Base-by-base conservation (phyloP, 2,888 invertebrate genomes). In the Nymphalis c-album region DNA sequence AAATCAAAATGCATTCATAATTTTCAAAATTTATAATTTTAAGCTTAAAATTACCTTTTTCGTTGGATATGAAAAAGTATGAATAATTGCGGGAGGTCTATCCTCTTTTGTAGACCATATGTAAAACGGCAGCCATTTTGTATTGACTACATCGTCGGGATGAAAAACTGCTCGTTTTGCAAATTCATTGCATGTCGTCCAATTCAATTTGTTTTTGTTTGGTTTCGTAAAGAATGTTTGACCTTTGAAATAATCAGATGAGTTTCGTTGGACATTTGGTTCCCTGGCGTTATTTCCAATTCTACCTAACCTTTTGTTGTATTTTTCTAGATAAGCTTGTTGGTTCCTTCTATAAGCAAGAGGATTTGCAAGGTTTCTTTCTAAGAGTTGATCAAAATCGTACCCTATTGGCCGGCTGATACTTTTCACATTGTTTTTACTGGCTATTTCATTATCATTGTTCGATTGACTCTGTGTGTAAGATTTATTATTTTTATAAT, bases 101-200 rank as follows among this genome's bases (percentile, higher is more conserved):
- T 50, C 18, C 13, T 1, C 4, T 48, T 57, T 62, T 3, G 66
- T n/a, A n/a, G 82, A 76, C 89, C 89, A 90, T 26, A 83, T 68
- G 59, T 80, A 89, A 75, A 89, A 89, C 6, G 89, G 87, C 1
- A 85, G 74, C 89, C 89, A 90, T 22, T 80, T 76, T 2, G 83
- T 71, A 51, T 85, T 75, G 0, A 87, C 74, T 22, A 89, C 77
- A 59, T 88, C 84, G 57, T 80, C 79, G 0, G 87, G 88, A 64
- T 84, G 80, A 70, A 88, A 87, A 0, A 76, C 64, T 0, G 80
- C 73, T 26, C 74, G 76, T 46, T 74, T 80, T 0, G 74, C 81
- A 61, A 88, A 88, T 63, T 89, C 80, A 2, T 84, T 80, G 67
- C 89, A 90, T 0, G 80, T 84, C 0, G 88, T 87, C 81, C 85